Base-by-base conservation (phyloP, 2,888 invertebrate genomes). In the Drosophila peninsularis region DNA sequence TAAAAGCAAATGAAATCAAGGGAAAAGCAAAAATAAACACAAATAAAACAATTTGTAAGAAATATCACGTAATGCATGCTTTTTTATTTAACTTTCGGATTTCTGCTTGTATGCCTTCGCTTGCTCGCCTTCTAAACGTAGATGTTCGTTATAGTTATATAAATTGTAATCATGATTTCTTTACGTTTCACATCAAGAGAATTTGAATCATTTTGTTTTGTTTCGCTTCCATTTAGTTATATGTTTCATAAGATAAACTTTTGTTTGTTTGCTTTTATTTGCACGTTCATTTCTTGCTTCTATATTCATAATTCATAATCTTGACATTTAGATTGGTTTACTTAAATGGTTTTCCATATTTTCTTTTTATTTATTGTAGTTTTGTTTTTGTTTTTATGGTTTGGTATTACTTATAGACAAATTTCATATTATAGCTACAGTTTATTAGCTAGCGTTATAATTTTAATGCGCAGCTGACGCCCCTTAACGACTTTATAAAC, bases 351-450 rank as follows among this genome's bases (percentile, higher is more conserved):
- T 41, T 55, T 49, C 41, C 30, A 17, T 62, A 47, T 41, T 57
- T 63, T 19, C 10, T 21, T 21, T 69, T 36, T 45, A 5, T 66
- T 56, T 68, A 44, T 52, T 69, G 60, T 58, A 58, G 50, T 45
- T 66, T 49, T 52, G 30, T 54, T 60, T 57, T 55, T 61, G 49
- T 44, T 63, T 74, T 83, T 70, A 80, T 47, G 69, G 78, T 88
- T 88, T 85, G 82, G 88, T 89, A 88, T 85, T 85, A 85, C 85
- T 89, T 85, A 85, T 85, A 85, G 67, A 85, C 85, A 85, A 85
- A 73, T 85, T 89, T 89, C 73, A 88, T 89, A 85, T 85, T 85
- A 85, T 85, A 85, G 80, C 85, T 89, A 85, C 67, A 78, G 70
- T 85, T 89, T 85, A 89, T 85, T 89, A 85, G 89, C 89, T 89